phyloP scores from a whole-genome alignment of 2,113 vertebrate species.

The Trematocara macrostoma region DNA sequence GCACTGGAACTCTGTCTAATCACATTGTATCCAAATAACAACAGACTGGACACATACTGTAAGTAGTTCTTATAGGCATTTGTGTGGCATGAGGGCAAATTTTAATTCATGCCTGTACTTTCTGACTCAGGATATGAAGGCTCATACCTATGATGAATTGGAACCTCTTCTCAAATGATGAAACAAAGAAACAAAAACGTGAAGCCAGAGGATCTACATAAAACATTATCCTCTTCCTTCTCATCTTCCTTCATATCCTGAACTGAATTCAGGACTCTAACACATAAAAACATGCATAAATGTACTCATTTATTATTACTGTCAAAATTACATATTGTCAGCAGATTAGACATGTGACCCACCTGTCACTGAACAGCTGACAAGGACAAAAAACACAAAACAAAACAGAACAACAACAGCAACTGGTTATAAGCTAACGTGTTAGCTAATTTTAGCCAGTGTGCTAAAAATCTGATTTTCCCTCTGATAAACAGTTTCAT shows the following conservation, averaged over 20 bases:
- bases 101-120: background rate
- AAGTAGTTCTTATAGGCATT: background rate
- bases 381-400: background rate
- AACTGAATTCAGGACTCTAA: background rate
- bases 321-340: background rate
- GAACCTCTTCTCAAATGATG: background rate
- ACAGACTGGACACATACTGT: background rate
- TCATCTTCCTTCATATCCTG: background rate
- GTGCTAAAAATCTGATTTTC: background rate
- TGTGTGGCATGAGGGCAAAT: background rate
- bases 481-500: background rate
- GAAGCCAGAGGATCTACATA: background rate
- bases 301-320: background rate
- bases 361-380: background rate
- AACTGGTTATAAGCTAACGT: background rate
- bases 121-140: background rate
- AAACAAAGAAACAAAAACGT: background rate
- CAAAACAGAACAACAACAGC: background rate
- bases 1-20: background rate
- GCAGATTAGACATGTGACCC: background rate
- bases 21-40: background rate
- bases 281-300: background rate
- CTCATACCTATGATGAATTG: background rate
- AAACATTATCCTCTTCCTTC: background rate
- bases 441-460: background rate